Evolutionary conservation across 1,140 invertebrate species (phyloP).

Genomic region (Pomacea maculata): DNA sequence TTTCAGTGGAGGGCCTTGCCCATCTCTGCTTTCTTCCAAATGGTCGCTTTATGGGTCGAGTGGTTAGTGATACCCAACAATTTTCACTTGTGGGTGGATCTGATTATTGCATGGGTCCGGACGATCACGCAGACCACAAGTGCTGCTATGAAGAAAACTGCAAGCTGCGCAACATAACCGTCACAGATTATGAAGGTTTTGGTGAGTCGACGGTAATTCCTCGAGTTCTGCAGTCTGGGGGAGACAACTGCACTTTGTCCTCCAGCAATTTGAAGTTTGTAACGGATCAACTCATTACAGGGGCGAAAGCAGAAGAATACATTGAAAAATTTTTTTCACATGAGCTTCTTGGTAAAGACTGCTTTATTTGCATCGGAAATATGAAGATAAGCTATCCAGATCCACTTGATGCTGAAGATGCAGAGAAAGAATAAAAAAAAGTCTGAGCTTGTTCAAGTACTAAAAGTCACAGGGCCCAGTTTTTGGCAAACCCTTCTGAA

Average conservation of each 20-base stretch:
- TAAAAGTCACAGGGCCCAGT: background rate
- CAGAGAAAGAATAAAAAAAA: background rate
- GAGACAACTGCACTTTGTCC: conserved; percentile 37
- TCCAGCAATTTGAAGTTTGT: conserved; percentile 28
- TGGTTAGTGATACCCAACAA: conserved; percentile 40
- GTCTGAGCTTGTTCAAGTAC: background rate
- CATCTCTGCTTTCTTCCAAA: conserved; percentile 63
- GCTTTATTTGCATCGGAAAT: conserved; percentile 36
- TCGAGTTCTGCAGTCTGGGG: conserved; percentile 35
- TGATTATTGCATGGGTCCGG: conserved; percentile 24
- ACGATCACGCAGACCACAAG: conserved; percentile 23
- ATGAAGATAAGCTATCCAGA: conserved; percentile 32
- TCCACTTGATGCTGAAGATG: conserved; percentile 9
- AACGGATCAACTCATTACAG: conserved; percentile 36
- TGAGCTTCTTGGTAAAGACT: conserved; percentile 27
- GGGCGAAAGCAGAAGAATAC: conserved; percentile 32
- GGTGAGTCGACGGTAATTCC: conserved; percentile 25
- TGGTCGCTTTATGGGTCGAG: conserved; percentile 52
- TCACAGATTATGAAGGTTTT: conserved; percentile 25
- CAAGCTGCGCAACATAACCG: conserved; percentile 22
- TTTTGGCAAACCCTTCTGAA: background rate
- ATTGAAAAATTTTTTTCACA: conserved; percentile 32
- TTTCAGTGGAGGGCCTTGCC: conserved; percentile 56
- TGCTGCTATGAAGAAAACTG: conserved; percentile 36
- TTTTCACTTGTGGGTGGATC: conserved; percentile 5